Conservation (phyloP, 2,113 vertebrate genomes). For the Ptilorrhoa leucosticta region DNA sequence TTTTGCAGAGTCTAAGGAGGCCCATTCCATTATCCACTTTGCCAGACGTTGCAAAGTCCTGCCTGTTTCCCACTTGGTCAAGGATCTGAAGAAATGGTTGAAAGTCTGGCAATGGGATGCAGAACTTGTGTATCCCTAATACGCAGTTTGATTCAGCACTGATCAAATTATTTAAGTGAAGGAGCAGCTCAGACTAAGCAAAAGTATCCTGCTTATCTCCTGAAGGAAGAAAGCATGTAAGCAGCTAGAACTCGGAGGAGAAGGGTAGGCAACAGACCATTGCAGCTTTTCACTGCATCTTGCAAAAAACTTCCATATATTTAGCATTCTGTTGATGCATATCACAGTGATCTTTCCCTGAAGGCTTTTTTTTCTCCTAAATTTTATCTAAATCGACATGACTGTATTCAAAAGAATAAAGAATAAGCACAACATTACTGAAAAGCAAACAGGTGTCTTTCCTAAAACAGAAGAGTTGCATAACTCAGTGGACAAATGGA, state of each 20-base stretch:
- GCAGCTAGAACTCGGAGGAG: background rate
- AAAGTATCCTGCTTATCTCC: background rate
- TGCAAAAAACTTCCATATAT: constrained; percentile 14
- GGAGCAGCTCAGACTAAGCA: background rate
- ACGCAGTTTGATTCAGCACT: background rate
- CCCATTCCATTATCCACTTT: background rate
- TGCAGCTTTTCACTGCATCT: constrained; percentile 12
- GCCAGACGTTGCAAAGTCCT: background rate
- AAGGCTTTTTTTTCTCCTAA: constrained; percentile 11
- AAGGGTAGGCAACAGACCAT: background rate
- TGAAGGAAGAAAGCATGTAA: background rate
- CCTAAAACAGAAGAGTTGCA: background rate
- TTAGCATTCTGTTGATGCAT: constrained; percentile 21
- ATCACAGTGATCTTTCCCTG: background rate
- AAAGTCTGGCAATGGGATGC: background rate
- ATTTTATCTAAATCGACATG: background rate
- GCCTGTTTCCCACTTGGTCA: background rate
- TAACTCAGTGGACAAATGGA: background rate
- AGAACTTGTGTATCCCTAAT: background rate
- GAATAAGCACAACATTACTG: background rate
- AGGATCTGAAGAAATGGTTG: background rate
- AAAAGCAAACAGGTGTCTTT: constrained; percentile 17
- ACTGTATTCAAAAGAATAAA: constrained; percentile 20
- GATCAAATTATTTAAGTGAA: background rate
- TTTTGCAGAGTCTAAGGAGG: background rate